A percentile compares a stretch with the other conserved stretches of the same genome.
phyloP scores from a whole-genome alignment of 2,113 vertebrate species.

The Ceratotherium simum region DNA sequence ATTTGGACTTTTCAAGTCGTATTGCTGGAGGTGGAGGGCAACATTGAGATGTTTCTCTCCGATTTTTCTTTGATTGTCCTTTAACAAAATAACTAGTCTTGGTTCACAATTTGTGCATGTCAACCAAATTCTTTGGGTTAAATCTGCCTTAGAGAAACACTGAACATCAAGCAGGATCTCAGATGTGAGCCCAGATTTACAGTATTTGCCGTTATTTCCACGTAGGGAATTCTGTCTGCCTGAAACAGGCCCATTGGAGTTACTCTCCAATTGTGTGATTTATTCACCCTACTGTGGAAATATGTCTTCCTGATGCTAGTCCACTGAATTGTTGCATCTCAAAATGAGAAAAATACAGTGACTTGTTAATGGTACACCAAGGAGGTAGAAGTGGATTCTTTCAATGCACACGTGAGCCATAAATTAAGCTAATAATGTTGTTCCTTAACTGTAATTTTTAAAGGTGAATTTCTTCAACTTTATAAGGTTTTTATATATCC shows the following conservation, averaged over 20 bases:
- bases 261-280: constrained; percentile 57
- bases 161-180: background rate
- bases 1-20: background rate
- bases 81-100: background rate
- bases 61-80: constrained; percentile 8
- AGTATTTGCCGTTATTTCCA: constrained; percentile 40
- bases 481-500: background rate
- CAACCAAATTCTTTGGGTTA: background rate
- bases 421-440: constrained; percentile 62
- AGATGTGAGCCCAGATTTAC: background rate
- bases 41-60: background rate
- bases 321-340: background rate
- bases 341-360: constrained; percentile 22
- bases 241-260: constrained; percentile 7
- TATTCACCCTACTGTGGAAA: constrained; percentile 26
- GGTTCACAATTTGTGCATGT: background rate
- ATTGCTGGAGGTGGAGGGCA: background rate
- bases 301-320: background rate
- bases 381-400: constrained; percentile 5
- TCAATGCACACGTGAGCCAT: constrained; percentile 50
- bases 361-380: background rate
- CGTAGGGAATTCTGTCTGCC: background rate
- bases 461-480: constrained; percentile 41
- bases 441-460: constrained; percentile 57
- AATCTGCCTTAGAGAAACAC: background rate